A percentile compares a stretch with the other conserved stretches of the same genome.
Conservation (phyloP, 2,888 invertebrate species). For the Lydus trimaculatus region DNA sequence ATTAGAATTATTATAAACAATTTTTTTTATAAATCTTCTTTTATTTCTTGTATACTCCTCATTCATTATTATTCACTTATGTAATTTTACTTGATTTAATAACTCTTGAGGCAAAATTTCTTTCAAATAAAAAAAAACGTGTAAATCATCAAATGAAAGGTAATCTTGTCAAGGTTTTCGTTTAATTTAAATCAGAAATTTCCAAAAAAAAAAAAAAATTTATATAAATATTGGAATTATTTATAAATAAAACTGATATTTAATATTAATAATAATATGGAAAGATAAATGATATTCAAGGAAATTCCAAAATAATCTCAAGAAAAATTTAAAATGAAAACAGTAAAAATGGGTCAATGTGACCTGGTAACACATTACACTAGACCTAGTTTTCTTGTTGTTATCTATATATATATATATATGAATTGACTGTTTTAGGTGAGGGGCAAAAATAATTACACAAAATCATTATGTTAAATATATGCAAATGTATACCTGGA, state of each 20-base stretch:
- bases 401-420: too few relatives aligned
- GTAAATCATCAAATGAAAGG: conserved; percentile 1
- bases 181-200: neutral
- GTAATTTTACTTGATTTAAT: neutral
- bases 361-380: conserved; percentile 53
- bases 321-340: too few relatives aligned
- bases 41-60: neutral
- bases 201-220: neutral
- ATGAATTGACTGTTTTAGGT: neutral
- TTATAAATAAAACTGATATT: neutral
- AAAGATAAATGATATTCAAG: conserved; percentile 30
- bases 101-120: neutral
- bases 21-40: neutral
- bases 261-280: conserved; percentile 9
- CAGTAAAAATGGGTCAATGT: conserved; percentile 50
- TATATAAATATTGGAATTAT: neutral
- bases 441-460: neutral
- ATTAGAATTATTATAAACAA: neutral
- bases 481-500: neutral
- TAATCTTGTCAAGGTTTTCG: neutral
- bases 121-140: neutral
- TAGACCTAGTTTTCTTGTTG: conserved; percentile 45
- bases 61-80: neutral
- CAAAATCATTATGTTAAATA: neutral
- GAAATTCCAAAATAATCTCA: conserved; percentile 41